phyloP scores from a whole-genome alignment of 2,113 vertebrate genomes.

The Saiga tatarica region DNA sequence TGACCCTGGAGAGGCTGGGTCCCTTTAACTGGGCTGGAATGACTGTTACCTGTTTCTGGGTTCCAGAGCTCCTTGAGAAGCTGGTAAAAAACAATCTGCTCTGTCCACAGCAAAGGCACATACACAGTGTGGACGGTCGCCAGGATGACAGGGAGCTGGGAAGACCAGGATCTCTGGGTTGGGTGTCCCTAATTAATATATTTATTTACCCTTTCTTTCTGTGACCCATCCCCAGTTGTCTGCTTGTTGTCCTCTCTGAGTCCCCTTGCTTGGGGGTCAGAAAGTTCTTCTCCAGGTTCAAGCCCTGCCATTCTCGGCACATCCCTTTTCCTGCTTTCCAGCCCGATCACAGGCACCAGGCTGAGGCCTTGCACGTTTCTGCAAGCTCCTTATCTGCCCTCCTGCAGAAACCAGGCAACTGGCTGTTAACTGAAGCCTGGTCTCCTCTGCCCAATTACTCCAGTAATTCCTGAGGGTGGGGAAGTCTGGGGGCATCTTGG shows the following conservation, averaged over 20 bases:
- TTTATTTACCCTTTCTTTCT: not conserved
- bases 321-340: not conserved
- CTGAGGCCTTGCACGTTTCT: not conserved
- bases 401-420: not conserved
- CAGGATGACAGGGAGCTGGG: not conserved
- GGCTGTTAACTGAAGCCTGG: conserved; percentile 24
- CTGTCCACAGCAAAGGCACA: not conserved
- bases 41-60: not conserved
- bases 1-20: not conserved
- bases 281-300: not conserved
- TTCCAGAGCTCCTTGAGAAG: not conserved
- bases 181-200: not conserved
- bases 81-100: not conserved
- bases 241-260: not conserved
- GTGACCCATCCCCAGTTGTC: not conserved
- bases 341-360: not conserved
- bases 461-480: conserved; percentile 9
- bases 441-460: conserved; percentile 36
- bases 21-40: not conserved
- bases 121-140: not conserved
- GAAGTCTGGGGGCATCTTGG: not conserved
- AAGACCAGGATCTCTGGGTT: not conserved
- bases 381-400: not conserved
- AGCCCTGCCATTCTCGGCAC: not conserved
- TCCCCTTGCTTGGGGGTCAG: not conserved